Evolutionary conservation across 2,113 vertebrate species (phyloP), one percentile per base, ranked within the genome.

Genomic region (Solea senegalensis): DNA sequence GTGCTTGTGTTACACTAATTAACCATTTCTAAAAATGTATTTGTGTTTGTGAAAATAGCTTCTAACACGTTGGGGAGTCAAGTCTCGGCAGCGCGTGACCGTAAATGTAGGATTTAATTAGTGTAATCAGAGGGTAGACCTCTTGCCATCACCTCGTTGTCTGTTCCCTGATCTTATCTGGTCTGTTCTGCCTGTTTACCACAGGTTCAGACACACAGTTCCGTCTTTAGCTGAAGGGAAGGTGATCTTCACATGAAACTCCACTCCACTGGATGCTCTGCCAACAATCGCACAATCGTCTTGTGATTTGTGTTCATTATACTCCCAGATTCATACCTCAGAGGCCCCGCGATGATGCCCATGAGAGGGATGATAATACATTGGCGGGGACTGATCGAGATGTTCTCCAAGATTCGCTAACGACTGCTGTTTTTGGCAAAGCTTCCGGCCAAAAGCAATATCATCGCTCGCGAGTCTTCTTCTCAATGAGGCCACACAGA

Each of bases 201-300:
- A 54, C 63, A 53, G 52, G 40, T 52, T 44, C 21, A 16, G 64
- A 45, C 63, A 44, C 50, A 54, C 28, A 13, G 12, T n/a, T 53
- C 9, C 11, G 51, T n/a, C 5, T 54, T 43, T 15, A 43, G 63
- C 16, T 53, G 16, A 39, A 52, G 48, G 49, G 50, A 44, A 54
- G 40, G 51, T 55, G 40, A 54, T 28, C 58, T 45, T 44, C 51
- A 66, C 21, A 27, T 27, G 52, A 54, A 54, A 51, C 16, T 41
- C 34, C 14, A 50, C 15, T 12, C 16, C 13, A 14, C 34, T 52
- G 28, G 48, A 40, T 41, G 39, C 48, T 27, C 40, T 43, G 50
- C 40, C 40, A 15, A 11, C 4, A n/a, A 39, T 40, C 27, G n/a
- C 60, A 26, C 50, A 21, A 21, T 21, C 8, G 12, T 16, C 14